Evolutionary conservation across 2,888 invertebrate species (phyloP), one percentile per base, ranked within the genome.

Genomic region (Heliothis peltigera): DNA sequence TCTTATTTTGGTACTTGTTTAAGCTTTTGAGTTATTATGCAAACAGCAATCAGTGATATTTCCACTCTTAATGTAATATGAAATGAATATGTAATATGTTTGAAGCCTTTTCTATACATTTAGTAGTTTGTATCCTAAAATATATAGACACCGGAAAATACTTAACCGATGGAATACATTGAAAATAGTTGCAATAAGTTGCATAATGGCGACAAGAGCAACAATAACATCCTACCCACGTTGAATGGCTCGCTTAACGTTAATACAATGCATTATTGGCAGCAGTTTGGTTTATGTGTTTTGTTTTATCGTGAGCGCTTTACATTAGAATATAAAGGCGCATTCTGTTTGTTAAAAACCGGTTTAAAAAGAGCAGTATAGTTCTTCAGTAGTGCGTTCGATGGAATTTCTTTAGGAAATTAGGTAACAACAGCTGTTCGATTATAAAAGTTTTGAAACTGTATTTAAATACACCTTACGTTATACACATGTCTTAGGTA

Each of bases 231-330:
- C 46, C 12, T 8, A 46, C 17, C 25, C 15, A 43, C 35, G 21
- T 47, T 48, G 43, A 70, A 60, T 58, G 53, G 53, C 32, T 47
- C 28, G 48, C 15, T 47, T 53, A 35, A 65, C 56, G 56, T 60
- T 46, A 62, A 76, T 48, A 63, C 75, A 75, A 75, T 56, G 62
- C 57, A 63, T 64, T 64, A 75, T 64, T 62, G 62, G 66, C 63
- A 64, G 64, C 47, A 53, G 49, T 71, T 68, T 59, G 46, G 57
- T 44, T 44, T 43, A 61, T 58, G 25, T 25, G 49, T 60, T 74
- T 54, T 57, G 56, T 59, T 63, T 48, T 56, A 48, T 42, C 35
- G 21, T 43, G 52, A 62, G 32, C 59, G 49, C 15, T 28, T 51
- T 35, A 58, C 61, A 77, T 65, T 60, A 64, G 22, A 67, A 65